A percentile compares a stretch with the other conserved stretches of the same genome.
Evolutionary conservation across 2,797 vertebrate species (phyloP).

Genomic region (Danio aesculapii): DNA sequence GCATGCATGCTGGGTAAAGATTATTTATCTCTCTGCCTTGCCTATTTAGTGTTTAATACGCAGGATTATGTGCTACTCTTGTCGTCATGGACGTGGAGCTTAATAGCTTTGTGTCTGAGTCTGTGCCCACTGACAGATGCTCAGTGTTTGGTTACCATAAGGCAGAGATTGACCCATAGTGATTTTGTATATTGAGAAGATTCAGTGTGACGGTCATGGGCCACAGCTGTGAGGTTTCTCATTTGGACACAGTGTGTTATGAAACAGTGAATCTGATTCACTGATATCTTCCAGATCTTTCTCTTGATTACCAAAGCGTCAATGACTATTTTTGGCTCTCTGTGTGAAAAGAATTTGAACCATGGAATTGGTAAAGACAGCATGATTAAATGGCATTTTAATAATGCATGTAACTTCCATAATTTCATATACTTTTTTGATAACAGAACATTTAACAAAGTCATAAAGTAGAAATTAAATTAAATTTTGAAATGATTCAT

Average conservation of each 20-base stretch:
- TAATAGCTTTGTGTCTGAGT: conserved; percentile 25
- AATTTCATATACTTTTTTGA: not conserved
- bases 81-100: conserved; percentile 39
- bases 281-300: not conserved
- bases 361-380: not conserved
- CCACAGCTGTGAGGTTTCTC: conserved; percentile 38
- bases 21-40: conserved; percentile 36
- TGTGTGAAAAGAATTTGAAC: not conserved
- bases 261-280: conserved; percentile 22
- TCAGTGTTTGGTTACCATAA: conserved; percentile 21
- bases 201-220: conserved; percentile 18
- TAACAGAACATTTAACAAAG: not conserved
- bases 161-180: conserved; percentile 21
- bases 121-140: conserved; percentile 11
- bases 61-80: conserved; percentile 40
- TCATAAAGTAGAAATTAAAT: not conserved
- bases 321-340: conserved; percentile 6
- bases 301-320: conserved; percentile 11
- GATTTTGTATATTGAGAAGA: conserved; percentile 46
- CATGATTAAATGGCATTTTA: not conserved
- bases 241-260: not conserved
- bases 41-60: conserved; percentile 20
- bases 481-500: not conserved
- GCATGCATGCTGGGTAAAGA: conserved; percentile 6
- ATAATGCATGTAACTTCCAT: not conserved